Percentiles rank a stretch among this genome's conserved stretches.
Evolutionary conservation across 2,797 vertebrate species (phyloP).

Genomic region (Sebastes minor): DNA sequence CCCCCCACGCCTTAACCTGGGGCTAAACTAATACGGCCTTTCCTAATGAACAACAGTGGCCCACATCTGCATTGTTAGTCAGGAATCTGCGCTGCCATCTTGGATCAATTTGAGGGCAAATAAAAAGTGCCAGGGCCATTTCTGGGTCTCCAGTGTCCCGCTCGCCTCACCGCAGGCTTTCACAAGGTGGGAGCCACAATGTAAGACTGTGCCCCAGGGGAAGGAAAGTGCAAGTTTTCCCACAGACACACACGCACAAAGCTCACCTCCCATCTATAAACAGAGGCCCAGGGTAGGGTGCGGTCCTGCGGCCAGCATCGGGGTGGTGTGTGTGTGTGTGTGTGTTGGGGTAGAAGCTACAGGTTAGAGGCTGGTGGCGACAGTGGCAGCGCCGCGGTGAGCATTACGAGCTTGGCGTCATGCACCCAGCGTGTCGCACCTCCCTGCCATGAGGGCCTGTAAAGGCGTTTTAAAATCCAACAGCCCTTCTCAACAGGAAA

Average conservation of each 20-base stretch:
- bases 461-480: constrained; percentile 50
- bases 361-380: constrained; percentile 65
- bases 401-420: constrained; percentile 70
- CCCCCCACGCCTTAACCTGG: constrained; percentile 64
- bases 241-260: constrained; percentile 25
- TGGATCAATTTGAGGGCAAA: constrained; percentile 78
- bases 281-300: constrained; percentile 54
- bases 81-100: constrained; percentile 65
- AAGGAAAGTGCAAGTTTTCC: constrained; percentile 43
- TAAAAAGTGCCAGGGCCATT: constrained; percentile 66
- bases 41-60: constrained; percentile 74
- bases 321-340: constrained; percentile 18
- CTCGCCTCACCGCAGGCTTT: constrained; percentile 69
- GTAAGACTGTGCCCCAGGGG: constrained; percentile 15
- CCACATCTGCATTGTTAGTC: constrained; percentile 66
- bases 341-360: constrained; percentile 34
- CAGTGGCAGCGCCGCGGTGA: constrained; percentile 70
- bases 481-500: constrained; percentile 64
- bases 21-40: constrained; percentile 74
- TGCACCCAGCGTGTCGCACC: constrained; percentile 49
- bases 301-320: constrained; percentile 52
- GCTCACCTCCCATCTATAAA: constrained; percentile 68
- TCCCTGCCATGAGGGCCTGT: constrained; percentile 47
- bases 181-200: constrained; percentile 66
- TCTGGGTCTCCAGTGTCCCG: constrained; percentile 54